Percentiles rank a stretch among this genome's conserved stretches.
phyloP scores from a whole-genome alignment of 2,113 vertebrate species.

The Oreochromis niloticus region DNA sequence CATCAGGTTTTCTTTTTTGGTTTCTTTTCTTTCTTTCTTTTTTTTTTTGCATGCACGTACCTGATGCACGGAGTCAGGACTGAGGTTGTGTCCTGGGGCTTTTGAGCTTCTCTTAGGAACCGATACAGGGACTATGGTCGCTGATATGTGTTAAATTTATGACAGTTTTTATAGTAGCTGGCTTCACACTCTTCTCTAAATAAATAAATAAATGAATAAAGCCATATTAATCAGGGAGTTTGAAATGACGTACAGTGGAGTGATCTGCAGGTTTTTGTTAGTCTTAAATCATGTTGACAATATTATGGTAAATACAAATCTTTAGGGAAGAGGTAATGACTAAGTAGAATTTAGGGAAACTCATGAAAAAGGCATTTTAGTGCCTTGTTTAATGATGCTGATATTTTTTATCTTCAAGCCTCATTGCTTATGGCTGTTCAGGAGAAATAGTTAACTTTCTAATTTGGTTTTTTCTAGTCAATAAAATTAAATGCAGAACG shows the following conservation, averaged over 20 bases:
- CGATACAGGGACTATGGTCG: background rate
- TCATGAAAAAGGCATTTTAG: background rate
- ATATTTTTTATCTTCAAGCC: constrained; percentile 12
- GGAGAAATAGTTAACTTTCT: background rate
- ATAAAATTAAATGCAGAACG: background rate
- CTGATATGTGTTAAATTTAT: constrained; percentile 40
- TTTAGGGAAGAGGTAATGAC: background rate
- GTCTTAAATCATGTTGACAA: background rate
- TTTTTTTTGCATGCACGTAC: background rate
- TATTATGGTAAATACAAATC: background rate
- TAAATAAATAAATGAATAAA: background rate
- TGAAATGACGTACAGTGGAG: background rate
- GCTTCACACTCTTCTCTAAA: constrained; percentile 3
- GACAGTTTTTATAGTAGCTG: constrained; percentile 24
- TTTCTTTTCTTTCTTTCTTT: background rate
- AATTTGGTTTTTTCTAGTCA: background rate
- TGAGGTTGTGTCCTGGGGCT: background rate
- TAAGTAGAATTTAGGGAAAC: background rate
- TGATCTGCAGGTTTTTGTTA: background rate
- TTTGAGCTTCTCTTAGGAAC: background rate
- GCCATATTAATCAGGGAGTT: background rate
- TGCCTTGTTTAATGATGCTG: constrained; percentile 9
- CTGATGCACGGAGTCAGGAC: background rate
- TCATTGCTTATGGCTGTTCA: background rate
- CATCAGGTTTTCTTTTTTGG: background rate